Evolutionary conservation across 1,140 invertebrate genomes (phyloP), one percentile per base, ranked within the genome.

Genomic region (Cepaea nemoralis): DNA sequence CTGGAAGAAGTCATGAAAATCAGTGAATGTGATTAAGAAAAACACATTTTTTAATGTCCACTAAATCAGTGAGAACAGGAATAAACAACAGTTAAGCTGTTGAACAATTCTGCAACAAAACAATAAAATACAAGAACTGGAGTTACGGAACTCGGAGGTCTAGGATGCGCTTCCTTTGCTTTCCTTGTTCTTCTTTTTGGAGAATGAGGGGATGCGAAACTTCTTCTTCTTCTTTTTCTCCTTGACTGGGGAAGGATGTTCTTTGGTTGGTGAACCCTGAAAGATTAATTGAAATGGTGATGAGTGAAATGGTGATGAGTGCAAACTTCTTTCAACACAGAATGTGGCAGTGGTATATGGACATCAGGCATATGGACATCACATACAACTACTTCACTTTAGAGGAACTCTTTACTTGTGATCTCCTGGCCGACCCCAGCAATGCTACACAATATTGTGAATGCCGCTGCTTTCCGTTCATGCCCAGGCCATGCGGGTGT

Each of bases 121-220:
- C n/a, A n/a, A n/a, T n/a, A n/a, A n/a, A n/a, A n/a, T n/a, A n/a
- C n/a, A n/a, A n/a, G n/a, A n/a, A n/a, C n/a, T n/a, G n/a, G n/a
- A n/a, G n/a, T n/a, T n/a, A n/a, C n/a, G n/a, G n/a, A n/a, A n/a
- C n/a, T n/a, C n/a, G n/a, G n/a, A n/a, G n/a, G n/a, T 71, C 70
- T 67, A 88, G 77, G 88, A 86, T 27, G 87, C 84, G 80, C 88
- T 88, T 75, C 87, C 87, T 83, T 88, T 88, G 73, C 84, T 86
- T 40, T 90, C 87, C 83, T 89, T 89, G 31, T 86, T 87, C 85
- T 91, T 91, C 85, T 90, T 90, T 85, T 90, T 90, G 73, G 89
- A 90, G 84, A 91, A 91, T 45, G 89, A 90, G 70, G 90, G 90
- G 86, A 91, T 91, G 77, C 90, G 87, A 85, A 91, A 91, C 82